Evolutionary conservation across 1,140 invertebrate species (phyloP), one percentile per base, ranked within the genome.

Genomic region (Drosophila pseudoobscura): DNA sequence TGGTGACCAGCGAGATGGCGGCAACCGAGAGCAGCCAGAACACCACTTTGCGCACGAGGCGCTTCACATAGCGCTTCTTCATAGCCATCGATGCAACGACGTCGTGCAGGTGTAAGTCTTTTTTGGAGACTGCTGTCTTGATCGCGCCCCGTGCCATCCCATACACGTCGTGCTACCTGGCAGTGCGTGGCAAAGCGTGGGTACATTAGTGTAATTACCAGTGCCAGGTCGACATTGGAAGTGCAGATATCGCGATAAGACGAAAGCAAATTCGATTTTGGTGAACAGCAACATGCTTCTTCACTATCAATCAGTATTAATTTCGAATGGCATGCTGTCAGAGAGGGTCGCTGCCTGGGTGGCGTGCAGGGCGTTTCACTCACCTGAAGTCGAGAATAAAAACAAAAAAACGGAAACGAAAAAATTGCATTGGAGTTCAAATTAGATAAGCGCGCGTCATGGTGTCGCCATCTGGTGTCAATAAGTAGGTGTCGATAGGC

Each of bases 21-120:
- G 59, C 65, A 1, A 91, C 52, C 15, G 52, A 51, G 1, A 84
- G 22, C 5, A 90, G 17, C 0, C 76, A 29, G 5, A 89, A 56
- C 26, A 91, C 49, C 3, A 79, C 31, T 17, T 78, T 89, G 20
- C 87, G 87, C 50, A 91, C 46, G 9, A 88, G 24, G 13, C 89
- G 82, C 57, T 91, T 91, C 2, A 91, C 76, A 43, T 88, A 72
- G 49, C 89, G 83, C 43, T 76, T 84, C 15, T 88, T 80, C 54
- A 91, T 70, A 20, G 66, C 83, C 82, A 87, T 87, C 9, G 9
- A 39, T 39, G 35, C 35, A 13, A 5, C 35, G 11, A 71, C 65
- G 72, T 64, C 60, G 6, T 47, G 44, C 51, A 20, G 43, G 63
- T 43, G 49, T 15, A 35, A 72, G 46, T 61, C 44, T 52, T 51